phyloP scores from a whole-genome alignment of 2,888 invertebrate species.

The Sepioteuthis lessoniana region DNA sequence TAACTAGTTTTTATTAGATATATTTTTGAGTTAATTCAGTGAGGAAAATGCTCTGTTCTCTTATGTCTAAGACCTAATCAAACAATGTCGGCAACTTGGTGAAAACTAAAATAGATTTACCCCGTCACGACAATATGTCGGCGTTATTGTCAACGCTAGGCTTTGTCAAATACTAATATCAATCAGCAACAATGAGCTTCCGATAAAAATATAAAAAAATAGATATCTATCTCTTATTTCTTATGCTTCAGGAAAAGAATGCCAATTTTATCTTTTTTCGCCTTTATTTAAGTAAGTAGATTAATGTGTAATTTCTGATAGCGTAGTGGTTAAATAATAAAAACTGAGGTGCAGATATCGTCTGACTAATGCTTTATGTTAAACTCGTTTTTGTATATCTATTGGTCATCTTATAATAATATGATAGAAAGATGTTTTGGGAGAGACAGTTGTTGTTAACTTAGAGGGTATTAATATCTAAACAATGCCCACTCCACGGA shows the following conservation, averaged over 20 bases:
- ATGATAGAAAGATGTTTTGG: too few species aligned
- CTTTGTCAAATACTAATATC: not conserved
- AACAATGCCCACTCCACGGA: too few species aligned
- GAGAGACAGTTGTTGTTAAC: too few species aligned
- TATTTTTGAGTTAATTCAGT: not conserved
- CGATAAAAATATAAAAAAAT: not conserved
- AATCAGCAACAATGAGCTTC: not conserved
- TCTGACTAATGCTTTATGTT: not conserved
- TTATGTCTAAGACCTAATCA: not conserved
- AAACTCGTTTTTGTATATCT: not conserved
- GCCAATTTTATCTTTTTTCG: not conserved
- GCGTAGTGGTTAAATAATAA: not conserved
- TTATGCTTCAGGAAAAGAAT: not conserved
- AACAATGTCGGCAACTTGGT: not conserved
- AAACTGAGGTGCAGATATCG: not conserved
- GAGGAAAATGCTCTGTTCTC: not conserved
- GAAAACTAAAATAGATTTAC: not conserved
- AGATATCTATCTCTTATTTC: not conserved
- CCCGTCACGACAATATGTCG: not conserved
- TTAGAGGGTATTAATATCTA: too few species aligned
- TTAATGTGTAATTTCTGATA: not conserved
- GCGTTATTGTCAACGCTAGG: not conserved
- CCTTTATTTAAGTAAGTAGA: not conserved
- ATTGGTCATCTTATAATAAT: too few species aligned
- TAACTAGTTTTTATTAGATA: not conserved